phyloP scores from a whole-genome alignment of 2,113 vertebrate species.

The Malurus alboscapulatus region DNA sequence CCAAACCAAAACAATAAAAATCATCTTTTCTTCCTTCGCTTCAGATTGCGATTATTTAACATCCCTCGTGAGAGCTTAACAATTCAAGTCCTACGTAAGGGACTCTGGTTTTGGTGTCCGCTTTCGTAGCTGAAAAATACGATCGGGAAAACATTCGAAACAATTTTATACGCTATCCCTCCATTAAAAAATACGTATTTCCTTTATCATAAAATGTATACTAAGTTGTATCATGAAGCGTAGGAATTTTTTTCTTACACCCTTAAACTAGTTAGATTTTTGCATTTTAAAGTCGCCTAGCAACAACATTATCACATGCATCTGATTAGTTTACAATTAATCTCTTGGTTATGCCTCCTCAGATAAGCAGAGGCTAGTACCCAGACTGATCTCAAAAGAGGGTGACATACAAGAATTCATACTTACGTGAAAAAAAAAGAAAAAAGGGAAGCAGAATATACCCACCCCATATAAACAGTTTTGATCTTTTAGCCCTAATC shows the following conservation, averaged over 20 bases:
- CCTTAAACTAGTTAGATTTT: neutral
- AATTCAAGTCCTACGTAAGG: neutral
- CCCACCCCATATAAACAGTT: accelerated
- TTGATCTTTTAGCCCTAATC: neutral
- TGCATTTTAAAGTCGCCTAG: neutral
- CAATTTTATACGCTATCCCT: too few relatives aligned
- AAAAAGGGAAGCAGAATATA: neutral
- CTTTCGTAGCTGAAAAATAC: neutral
- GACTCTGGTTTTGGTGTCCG: neutral
- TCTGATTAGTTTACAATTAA: neutral
- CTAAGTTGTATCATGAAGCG: neutral
- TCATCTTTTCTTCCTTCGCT: neutral
- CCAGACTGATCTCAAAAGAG: neutral
- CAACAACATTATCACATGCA: neutral
- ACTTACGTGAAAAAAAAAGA: neutral
- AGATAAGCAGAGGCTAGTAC: neutral
- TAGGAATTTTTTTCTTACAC: neutral
- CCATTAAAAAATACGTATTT: neutral
- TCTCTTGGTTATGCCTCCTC: neutral
- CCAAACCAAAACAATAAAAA: neutral
- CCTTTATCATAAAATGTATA: neutral
- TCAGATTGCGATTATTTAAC: neutral
- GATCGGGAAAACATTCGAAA: neutral
- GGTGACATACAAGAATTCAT: neutral
- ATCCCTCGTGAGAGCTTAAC: neutral